Evolutionary conservation across 2,888 invertebrate species (phyloP).

Genomic region (Chalcis sispes): DNA sequence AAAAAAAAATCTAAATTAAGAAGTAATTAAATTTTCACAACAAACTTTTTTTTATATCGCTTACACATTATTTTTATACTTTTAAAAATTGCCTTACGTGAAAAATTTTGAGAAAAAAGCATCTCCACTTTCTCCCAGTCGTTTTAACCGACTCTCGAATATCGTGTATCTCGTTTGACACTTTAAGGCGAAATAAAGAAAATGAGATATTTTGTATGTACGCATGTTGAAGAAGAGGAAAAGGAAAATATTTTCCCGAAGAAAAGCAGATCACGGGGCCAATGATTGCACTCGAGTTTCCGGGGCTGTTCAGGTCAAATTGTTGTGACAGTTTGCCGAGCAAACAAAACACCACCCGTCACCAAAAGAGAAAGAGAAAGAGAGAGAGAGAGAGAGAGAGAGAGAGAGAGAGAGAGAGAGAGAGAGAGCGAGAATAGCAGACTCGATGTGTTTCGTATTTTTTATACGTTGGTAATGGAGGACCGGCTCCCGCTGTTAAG

Average conservation of each 20-base stretch:
- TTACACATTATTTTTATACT: no score
- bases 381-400: no score
- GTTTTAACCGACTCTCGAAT: no score
- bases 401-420: no score
- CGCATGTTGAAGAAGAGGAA: neutral
- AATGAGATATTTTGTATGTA: neutral
- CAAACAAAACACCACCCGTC: conserved; percentile 66
- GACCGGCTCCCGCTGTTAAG: conserved; percentile 58
- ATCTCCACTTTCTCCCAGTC: neutral
- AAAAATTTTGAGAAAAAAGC: no score
- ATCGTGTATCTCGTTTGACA: neutral
- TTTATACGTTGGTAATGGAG: neutral
- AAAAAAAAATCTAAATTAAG: no score
- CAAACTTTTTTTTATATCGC: no score
- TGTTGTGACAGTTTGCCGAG: conserved; percentile 73
- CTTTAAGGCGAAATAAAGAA: neutral
- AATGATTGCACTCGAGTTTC: conserved; percentile 62
- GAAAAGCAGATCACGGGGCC: neutral
- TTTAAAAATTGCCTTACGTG: no score
- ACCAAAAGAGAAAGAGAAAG: neutral
- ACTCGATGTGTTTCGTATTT: no score
- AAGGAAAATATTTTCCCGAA: conserved; percentile 18
- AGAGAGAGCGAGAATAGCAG: no score
- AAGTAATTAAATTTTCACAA: no score
- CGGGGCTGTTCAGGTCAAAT: conserved; percentile 59